These are phyloP conservation scores for Leptobrachium ailaonicum DNA, from an alignment of 2,113 vertebrate species.

Conservation along the genomic window DNA sequence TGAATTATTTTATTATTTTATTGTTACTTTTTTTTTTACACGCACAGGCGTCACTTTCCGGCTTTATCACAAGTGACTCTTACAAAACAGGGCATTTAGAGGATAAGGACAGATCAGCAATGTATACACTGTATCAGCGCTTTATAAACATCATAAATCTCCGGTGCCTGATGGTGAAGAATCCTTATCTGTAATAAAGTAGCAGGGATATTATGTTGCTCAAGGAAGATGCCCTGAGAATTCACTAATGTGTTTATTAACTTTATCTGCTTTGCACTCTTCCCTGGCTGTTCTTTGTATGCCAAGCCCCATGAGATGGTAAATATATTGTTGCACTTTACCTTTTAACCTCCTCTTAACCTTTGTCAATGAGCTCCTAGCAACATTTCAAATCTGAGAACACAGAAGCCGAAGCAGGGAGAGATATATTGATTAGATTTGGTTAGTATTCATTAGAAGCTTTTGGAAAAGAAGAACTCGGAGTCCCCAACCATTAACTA, in stretches of 20 bases:
- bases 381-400: constrained; percentile 57
- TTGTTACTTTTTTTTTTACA: too few species aligned
- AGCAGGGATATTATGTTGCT: not conserved
- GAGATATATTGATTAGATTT: constrained; percentile 46
- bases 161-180: not conserved
- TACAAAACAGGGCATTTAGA: too few species aligned
- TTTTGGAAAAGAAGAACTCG: not conserved
- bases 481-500: constrained; percentile 27
- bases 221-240: constrained; percentile 22
- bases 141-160: not conserved
- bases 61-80: too few species aligned
- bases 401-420: constrained; percentile 34
- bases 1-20: too few species aligned
- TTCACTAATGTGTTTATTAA: constrained; percentile 52
- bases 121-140: too few species aligned
- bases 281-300: constrained; percentile 46
- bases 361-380: constrained; percentile 57
- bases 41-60: too few species aligned
- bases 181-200: not conserved
- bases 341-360: constrained; percentile 65
- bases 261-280: constrained; percentile 57
- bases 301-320: constrained; percentile 59
- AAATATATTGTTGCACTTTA: constrained; percentile 60
- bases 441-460: constrained; percentile 20
- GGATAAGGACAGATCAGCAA: too few species aligned